Evolutionary conservation across 1,140 invertebrate genomes (phyloP).

Genomic region (Tyrophagus putrescentiae): DNA sequence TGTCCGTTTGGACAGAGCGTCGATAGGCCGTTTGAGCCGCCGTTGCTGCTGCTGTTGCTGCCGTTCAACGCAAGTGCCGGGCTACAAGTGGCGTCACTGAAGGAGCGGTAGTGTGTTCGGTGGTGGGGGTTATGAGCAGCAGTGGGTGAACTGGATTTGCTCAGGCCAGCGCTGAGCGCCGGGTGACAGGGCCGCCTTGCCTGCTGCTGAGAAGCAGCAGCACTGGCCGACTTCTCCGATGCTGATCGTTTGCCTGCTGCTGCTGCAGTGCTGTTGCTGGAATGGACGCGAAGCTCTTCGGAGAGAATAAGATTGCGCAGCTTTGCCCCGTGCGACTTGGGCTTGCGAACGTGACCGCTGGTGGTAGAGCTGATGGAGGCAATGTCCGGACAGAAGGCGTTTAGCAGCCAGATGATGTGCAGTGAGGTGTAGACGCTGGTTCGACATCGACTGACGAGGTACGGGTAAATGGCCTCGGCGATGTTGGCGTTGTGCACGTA

Average conservation of each 20-base stretch:
- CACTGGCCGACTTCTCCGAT: too few species aligned
- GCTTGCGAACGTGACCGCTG: conserved; percentile 39
- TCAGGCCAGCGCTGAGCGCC: not conserved
- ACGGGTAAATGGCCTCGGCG: conserved; percentile 84
- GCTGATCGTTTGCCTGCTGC: not conserved
- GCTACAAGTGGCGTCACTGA: conserved; percentile 67
- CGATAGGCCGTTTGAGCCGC: too few species aligned
- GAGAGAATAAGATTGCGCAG: conserved; percentile 71
- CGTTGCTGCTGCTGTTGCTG: not conserved
- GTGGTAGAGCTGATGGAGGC: conserved; percentile 34
- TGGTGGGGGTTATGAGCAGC: not conserved
- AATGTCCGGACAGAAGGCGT: conserved; percentile 69
- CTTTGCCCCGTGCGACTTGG: conserved; percentile 70
- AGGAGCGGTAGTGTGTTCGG: conserved; percentile 69
- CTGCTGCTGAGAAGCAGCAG: too few species aligned
- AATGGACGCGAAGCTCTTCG: conserved; percentile 47
- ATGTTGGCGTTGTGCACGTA: conserved; percentile 94
- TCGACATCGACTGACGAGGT: conserved; percentile 76
- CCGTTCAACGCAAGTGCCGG: not conserved
- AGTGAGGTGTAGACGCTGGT: conserved; percentile 86
- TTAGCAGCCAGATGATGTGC: conserved; percentile 84
- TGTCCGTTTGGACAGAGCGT: too few species aligned
- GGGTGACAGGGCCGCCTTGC: too few species aligned
- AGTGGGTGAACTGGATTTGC: not conserved
- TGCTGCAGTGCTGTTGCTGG: not conserved